Evolutionary conservation across 2,797 vertebrate genomes (phyloP).

Genomic region (Bovichtus variegatus): DNA sequence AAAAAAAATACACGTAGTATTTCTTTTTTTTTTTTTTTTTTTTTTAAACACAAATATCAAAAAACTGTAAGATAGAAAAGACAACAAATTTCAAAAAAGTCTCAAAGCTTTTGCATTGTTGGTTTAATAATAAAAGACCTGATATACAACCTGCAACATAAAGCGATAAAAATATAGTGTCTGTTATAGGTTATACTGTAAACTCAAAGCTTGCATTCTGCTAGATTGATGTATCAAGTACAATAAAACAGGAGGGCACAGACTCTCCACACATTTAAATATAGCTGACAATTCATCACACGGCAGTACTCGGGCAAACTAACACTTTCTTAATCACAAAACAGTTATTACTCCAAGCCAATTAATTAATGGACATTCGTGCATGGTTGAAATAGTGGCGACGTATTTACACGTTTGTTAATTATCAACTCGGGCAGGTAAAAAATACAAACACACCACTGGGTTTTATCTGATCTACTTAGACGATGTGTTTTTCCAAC

Average conservation of each 20-base stretch:
- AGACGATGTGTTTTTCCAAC: neutral
- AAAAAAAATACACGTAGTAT: slow-evolving; percentile 55
- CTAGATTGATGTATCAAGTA: slow-evolving; percentile 53
- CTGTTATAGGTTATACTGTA: slow-evolving; percentile 60
- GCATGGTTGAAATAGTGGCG: slow-evolving; percentile 65
- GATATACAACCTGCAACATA: slow-evolving; percentile 79
- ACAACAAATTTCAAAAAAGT: slow-evolving; percentile 58
- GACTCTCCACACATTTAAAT: slow-evolving; percentile 64
- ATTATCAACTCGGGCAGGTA: slow-evolving; percentile 41
- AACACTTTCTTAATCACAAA: slow-evolving; percentile 69
- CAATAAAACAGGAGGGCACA: slow-evolving; percentile 58
- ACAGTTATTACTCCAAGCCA: slow-evolving; percentile 66
- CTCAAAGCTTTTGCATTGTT: slow-evolving; percentile 62
- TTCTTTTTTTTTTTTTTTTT: no score
- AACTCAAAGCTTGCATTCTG: slow-evolving; percentile 59
- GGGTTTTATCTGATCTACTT: slow-evolving; percentile 16
- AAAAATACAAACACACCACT: slow-evolving; percentile 11
- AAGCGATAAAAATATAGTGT: slow-evolving; percentile 78
- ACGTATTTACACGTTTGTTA: slow-evolving; percentile 67
- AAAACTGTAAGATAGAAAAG: slow-evolving; percentile 71
- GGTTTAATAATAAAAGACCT: slow-evolving; percentile 75
- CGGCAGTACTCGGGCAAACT: slow-evolving; percentile 69
- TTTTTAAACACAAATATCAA: slow-evolving; percentile 77
- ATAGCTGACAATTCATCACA: slow-evolving; percentile 66
- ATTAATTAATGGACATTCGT: slow-evolving; percentile 68